Conservation (phyloP, 1,140 invertebrate species). For the Sycobia sp. region DNA sequence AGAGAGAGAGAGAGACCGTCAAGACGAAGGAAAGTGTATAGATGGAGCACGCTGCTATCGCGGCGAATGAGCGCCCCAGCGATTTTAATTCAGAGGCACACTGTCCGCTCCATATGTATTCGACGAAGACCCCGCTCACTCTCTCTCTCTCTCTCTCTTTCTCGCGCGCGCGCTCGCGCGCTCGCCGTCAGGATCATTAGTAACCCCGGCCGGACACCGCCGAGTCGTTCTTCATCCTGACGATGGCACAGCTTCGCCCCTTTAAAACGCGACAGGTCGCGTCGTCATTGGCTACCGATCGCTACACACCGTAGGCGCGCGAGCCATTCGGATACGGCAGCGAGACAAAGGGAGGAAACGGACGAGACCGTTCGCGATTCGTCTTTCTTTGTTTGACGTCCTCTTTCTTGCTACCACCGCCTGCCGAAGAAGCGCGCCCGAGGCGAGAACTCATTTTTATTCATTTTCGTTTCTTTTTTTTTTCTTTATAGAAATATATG, state of each 20-base stretch:
- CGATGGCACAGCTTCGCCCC: slow-evolving; percentile 50
- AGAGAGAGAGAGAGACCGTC: too few relatives aligned
- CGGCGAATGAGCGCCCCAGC: slow-evolving; percentile 34
- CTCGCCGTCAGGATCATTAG: slow-evolving; percentile 60
- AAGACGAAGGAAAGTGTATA: too few relatives aligned
- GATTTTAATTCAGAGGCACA: slow-evolving; percentile 58
- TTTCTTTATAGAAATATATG: too few relatives aligned
- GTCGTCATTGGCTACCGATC: slow-evolving; percentile 50
- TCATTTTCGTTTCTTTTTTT: slow-evolving; percentile 21
- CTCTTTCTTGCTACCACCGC: not conserved
- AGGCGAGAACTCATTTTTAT: slow-evolving; percentile 22
- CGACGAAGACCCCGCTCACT: slow-evolving; percentile 41
- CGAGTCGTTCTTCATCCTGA: slow-evolving; percentile 60
- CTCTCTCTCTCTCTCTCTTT: too few relatives aligned
- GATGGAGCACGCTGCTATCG: too few relatives aligned
- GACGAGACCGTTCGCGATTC: slow-evolving; percentile 17
- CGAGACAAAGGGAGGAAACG: not conserved
- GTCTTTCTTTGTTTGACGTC: slow-evolving; percentile 25
- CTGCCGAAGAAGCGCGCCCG: not conserved
- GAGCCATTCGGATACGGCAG: not conserved
- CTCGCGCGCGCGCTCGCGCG: too few relatives aligned
- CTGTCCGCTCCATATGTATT: slow-evolving; percentile 52
- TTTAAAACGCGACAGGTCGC: slow-evolving; percentile 47
- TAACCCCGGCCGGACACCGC: slow-evolving; percentile 60
- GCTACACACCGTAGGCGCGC: not conserved